Evolutionary conservation across 1,140 invertebrate species (phyloP).

Genomic region (Meteorus sp.): DNA sequence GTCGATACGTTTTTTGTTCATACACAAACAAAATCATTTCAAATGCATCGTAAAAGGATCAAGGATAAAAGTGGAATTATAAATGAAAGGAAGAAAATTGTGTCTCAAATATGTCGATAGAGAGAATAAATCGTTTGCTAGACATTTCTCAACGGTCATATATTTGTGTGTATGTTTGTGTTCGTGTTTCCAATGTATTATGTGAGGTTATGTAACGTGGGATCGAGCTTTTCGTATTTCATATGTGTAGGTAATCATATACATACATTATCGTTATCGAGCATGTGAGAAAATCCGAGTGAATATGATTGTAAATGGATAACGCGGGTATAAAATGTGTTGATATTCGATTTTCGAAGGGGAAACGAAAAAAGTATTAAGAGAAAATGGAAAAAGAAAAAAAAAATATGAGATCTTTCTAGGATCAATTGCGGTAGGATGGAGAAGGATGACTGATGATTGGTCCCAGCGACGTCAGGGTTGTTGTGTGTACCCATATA

Average conservation of each 20-base stretch:
- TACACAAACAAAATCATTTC: too few species aligned
- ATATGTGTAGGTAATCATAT: neutral
- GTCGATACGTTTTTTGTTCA: too few species aligned
- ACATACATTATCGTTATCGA: neutral
- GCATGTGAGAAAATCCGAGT: slow-evolving; percentile 3
- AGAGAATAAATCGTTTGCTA: slow-evolving; percentile 23
- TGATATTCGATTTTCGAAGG: slow-evolving; percentile 14
- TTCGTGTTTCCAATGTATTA: neutral
- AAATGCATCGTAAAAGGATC: neutral
- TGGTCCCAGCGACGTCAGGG: slow-evolving; percentile 45
- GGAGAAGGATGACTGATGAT: slow-evolving; percentile 32
- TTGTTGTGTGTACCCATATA: too few species aligned
- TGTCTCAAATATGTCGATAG: slow-evolving; percentile 28
- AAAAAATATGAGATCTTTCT: neutral
- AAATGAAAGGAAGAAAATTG: neutral
- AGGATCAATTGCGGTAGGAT: neutral
- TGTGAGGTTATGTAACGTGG: neutral
- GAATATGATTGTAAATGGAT: neutral
- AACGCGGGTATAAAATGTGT: slow-evolving; percentile 13
- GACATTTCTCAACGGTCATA: slow-evolving; percentile 7
- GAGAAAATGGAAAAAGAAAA: too few species aligned
- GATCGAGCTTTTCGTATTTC: neutral
- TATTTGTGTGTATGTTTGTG: neutral
- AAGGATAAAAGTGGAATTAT: neutral
- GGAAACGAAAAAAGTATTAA: too few species aligned